Conservation (phyloP, 2,113 vertebrate genomes). For the Lagopus leucura region DNA sequence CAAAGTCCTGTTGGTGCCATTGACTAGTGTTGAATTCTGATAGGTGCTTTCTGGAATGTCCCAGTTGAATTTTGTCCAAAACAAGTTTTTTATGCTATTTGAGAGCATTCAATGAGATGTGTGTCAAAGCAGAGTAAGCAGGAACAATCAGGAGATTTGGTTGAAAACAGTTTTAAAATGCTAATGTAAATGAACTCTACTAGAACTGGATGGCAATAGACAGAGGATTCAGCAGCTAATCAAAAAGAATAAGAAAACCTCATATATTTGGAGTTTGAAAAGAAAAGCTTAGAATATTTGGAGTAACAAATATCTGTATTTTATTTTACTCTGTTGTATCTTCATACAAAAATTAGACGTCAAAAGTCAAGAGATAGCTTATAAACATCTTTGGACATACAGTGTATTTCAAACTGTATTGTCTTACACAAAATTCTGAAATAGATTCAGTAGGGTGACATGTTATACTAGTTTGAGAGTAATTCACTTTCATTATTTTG, state of each 20-base stretch:
- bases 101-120: neutral
- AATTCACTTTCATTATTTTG: neutral
- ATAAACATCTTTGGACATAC: neutral
- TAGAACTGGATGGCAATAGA: neutral
- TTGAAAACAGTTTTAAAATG: neutral
- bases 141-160: neutral
- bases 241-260: neutral
- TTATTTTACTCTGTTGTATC: neutral
- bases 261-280: neutral
- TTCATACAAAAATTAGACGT: neutral
- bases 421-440: neutral
- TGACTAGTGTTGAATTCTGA: neutral
- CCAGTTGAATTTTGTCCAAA: neutral
- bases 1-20: rapidly evolving
- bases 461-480: neutral
- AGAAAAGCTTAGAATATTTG: neutral
- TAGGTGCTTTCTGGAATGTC: neutral
- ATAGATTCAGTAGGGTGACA: neutral
- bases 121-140: neutral
- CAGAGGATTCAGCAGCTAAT: neutral
- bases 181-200: neutral
- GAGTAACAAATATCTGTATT: neutral
- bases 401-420: neutral
- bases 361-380: neutral
- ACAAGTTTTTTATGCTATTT: neutral